Base-by-base conservation (phyloP, 2,797 vertebrate species). In the Buceros bicornis region DNA sequence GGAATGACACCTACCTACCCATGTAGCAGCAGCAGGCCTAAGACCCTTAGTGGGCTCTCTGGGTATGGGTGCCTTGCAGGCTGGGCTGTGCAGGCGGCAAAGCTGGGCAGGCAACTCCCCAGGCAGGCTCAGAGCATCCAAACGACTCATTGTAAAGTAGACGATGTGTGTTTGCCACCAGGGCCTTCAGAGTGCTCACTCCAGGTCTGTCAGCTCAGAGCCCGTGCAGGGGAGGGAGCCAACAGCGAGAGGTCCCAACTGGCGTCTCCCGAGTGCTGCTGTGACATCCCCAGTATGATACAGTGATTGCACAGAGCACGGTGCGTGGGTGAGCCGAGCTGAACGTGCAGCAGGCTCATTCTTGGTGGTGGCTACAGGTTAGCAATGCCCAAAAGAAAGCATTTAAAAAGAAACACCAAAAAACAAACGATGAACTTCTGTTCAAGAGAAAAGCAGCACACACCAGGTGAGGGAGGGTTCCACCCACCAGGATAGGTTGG, bases 271-370 rank as follows among this genome's bases (percentile, higher is more conserved):
- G 2, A 33, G 51, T 1, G 14, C 54, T 69, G 56, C 42, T 2
- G 21, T 47, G 82, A 33, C 35, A 12, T 12, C 37, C 22, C 18
- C 42, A 5, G 53, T n/a, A 15, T 21, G 29, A 25, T 2, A 9
- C 0, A 0, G 57, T 2, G 48, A 11, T 5, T 5, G 26, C 0
- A 0, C 0, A 4, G 45, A 26, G 26, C 66, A 8, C 0, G 5
- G 28, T 3, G 26, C 1, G 1, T 2, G 29, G 24, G 8, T 9
- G 25, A 50, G 57, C 11, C 1, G 19, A n/a, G 35, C 26, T 11
- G 51, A 24, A 37, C 6, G 3, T 0, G 10, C 1, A 8, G 15
- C 60, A 5, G 57, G 48, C 20, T 58, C 26, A 0, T 13, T 50
- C 15, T 53, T 29, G 14, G 10, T 11, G 29, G 50, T 12, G 19